These are phyloP conservation scores for Ridgeia piscesae DNA, from an alignment of 1,140 invertebrate species.

Conservation along the genomic window DNA sequence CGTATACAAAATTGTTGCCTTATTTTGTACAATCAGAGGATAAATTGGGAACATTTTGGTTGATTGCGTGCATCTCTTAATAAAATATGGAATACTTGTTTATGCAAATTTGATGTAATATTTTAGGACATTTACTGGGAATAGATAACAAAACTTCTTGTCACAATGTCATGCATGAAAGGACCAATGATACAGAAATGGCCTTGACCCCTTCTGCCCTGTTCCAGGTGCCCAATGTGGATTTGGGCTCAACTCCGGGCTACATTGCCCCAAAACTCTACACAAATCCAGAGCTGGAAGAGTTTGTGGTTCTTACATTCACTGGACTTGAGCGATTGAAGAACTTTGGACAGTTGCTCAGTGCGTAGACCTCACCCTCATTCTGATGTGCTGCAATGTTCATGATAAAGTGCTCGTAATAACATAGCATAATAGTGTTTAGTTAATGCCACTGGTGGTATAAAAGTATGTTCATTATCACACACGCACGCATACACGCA, in stretches of 20 bases:
- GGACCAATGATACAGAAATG: neutral
- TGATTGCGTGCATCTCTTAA: neutral
- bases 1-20: neutral
- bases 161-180: neutral
- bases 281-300: conserved; percentile 48
- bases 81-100: no score
- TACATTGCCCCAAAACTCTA: conserved; percentile 41
- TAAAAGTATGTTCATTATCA: no score
- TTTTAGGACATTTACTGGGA: neutral
- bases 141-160: neutral
- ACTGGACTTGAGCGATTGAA: conserved; percentile 44
- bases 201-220: neutral
- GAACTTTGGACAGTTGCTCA: conserved; percentile 44
- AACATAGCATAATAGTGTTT: neutral
- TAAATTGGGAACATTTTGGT: neutral
- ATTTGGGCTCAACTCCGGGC: conserved; percentile 37
- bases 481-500: no score
- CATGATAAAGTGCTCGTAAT: neutral
- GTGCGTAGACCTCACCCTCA: conserved; percentile 33
- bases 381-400: neutral
- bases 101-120: neutral
- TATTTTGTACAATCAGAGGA: neutral
- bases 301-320: conserved; percentile 45
- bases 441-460: no score
- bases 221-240: conserved; percentile 45